phyloP scores from a whole-genome alignment of 2,888 invertebrate species.

The Resseliella maxima region DNA sequence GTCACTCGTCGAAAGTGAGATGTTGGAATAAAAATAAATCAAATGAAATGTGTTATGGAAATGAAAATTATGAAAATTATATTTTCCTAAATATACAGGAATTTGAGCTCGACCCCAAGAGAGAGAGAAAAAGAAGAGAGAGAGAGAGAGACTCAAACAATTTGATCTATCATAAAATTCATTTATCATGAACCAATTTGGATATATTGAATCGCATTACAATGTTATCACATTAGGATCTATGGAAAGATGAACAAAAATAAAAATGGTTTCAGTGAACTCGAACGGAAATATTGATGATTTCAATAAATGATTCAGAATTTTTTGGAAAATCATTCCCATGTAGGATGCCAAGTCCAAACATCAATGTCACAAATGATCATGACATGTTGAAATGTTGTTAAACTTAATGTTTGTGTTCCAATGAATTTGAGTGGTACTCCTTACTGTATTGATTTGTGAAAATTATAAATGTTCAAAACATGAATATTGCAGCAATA shows the following conservation, averaged over 20 bases:
- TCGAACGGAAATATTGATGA: conserved; percentile 35
- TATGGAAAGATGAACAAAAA: not conserved
- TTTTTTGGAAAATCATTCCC: conserved; percentile 42
- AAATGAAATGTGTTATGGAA: not conserved
- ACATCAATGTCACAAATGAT: conserved; percentile 19
- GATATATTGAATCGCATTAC: conserved; percentile 35
- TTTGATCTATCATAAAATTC: conserved; percentile 9
- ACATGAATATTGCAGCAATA: too few relatives aligned
- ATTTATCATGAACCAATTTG: conserved; percentile 48
- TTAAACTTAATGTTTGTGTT: not conserved
- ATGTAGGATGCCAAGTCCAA: not conserved
- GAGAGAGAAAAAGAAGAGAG: not conserved
- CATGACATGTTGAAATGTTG: conserved; percentile 2
- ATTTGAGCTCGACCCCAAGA: conserved; percentile 25
- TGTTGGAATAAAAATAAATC: not conserved
- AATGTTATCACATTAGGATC: conserved; percentile 43
- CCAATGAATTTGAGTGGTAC: not conserved
- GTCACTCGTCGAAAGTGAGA: not conserved
- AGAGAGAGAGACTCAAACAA: not conserved
- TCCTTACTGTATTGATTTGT: not conserved
- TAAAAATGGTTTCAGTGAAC: not conserved
- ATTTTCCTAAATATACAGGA: not conserved
- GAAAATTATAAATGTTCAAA: too few relatives aligned
- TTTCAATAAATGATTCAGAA: not conserved
- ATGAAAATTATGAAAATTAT: conserved; percentile 30